These are phyloP conservation scores for Sternarchorhynchus goeldii DNA, from an alignment of 2,797 vertebrate genomes.

Conservation along the genomic window DNA sequence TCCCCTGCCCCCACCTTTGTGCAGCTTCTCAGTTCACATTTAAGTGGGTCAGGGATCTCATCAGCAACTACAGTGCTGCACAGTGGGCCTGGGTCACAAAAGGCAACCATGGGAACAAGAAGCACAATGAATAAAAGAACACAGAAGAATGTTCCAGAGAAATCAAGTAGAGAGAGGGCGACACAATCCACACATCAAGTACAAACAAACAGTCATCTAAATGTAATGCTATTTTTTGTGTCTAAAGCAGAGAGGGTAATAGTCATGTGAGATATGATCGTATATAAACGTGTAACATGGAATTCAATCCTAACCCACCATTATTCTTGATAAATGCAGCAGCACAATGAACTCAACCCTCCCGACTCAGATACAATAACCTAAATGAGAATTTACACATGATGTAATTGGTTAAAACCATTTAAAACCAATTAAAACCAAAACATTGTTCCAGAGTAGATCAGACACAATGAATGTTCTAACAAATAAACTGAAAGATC, in stretches of 20 bases:
- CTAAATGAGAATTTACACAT: background rate
- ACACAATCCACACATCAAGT: background rate
- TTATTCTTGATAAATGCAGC: no score
- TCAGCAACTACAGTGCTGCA: slow-evolving; percentile 59
- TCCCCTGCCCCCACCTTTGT: slow-evolving; percentile 43
- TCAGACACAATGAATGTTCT: background rate
- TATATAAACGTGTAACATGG: no score
- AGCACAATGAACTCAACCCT: background rate
- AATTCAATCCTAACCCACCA: background rate
- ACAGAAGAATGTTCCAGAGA: slow-evolving; percentile 34
- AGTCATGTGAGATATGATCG: no score
- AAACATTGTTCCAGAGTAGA: background rate
- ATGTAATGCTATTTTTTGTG: slow-evolving; percentile 9
- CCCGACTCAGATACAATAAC: background rate
- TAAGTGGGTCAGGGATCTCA: slow-evolving; percentile 68
- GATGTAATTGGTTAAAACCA: background rate
- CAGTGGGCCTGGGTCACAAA: slow-evolving; percentile 57
- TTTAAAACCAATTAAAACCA: background rate
- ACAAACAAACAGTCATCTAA: slow-evolving; percentile 18
- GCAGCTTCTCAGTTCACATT: slow-evolving; percentile 64
- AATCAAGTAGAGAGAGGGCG: slow-evolving; percentile 23
- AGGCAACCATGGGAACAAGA: slow-evolving; percentile 39
- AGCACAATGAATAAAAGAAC: slow-evolving; percentile 44
- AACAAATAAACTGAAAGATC: background rate
- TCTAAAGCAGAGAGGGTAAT: background rate